Conservation (phyloP, 2,797 vertebrate species). For the Naso thynnoides region DNA sequence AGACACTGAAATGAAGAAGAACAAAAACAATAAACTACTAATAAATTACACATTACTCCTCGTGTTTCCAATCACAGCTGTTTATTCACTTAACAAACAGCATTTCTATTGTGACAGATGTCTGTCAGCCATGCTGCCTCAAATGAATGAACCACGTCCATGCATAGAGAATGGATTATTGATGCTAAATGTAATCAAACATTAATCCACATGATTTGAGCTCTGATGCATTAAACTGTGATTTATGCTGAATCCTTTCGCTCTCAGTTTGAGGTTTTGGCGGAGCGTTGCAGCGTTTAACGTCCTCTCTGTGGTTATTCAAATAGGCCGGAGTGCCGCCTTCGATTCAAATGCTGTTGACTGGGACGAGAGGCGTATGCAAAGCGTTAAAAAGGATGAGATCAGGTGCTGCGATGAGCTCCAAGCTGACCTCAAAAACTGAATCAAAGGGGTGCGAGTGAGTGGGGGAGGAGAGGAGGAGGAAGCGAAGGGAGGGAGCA, state of each 20-base stretch:
- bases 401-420: constrained; percentile 64
- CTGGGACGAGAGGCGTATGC: constrained; percentile 39
- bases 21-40: background rate
- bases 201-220: constrained; percentile 63
- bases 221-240: constrained; percentile 49
- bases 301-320: constrained; percentile 32
- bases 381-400: constrained; percentile 48
- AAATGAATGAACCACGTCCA: constrained; percentile 11
- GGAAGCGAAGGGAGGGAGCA: constrained; percentile 12
- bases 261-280: constrained; percentile 27
- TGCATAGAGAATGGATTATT: constrained; percentile 52
- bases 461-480: constrained; percentile 50
- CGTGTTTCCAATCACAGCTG: background rate
- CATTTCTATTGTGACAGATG: constrained; percentile 11
- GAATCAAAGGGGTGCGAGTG: constrained; percentile 58
- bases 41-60: background rate
- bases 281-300: constrained; percentile 5
- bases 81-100: constrained; percentile 4
- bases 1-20: background rate
- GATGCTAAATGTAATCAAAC: constrained; percentile 68
- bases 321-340: constrained; percentile 4
- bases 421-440: constrained; percentile 72
- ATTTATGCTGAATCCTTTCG: constrained; percentile 42
- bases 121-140: background rate
- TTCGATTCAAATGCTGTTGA: constrained; percentile 18